Evolutionary conservation across 2,797 vertebrate genomes (phyloP).

Genomic region (Eremophila alpestris): DNA sequence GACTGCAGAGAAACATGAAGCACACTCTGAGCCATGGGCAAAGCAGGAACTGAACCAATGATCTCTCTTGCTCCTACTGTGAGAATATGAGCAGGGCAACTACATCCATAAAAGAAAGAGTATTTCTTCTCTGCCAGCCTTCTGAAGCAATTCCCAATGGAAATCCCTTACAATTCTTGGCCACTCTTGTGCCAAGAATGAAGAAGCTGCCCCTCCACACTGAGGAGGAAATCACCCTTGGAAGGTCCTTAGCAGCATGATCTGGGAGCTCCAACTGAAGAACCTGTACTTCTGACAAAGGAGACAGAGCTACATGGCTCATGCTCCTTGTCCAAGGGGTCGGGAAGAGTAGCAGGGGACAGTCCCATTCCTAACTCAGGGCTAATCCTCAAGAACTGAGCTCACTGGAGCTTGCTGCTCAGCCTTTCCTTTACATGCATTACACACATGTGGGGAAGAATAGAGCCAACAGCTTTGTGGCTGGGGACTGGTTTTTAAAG

Average conservation of each 20-base stretch:
- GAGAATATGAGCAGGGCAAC: background rate
- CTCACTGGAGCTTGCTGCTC: background rate
- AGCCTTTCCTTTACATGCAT: background rate
- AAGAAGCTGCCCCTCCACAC: background rate
- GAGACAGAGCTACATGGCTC: background rate
- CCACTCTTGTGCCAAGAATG: background rate
- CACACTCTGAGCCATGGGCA: background rate
- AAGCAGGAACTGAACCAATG: background rate
- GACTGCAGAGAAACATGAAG: background rate
- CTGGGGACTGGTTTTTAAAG: background rate
- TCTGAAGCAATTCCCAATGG: background rate
- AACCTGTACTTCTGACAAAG: background rate
- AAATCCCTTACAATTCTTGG: background rate
- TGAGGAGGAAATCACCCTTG: background rate
- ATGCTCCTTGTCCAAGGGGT: background rate
- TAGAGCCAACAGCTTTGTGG: background rate
- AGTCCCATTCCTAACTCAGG: background rate
- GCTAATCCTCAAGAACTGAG: background rate
- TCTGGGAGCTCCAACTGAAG: background rate
- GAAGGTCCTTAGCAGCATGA: background rate
- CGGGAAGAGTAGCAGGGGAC: background rate
- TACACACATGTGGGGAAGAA: background rate
- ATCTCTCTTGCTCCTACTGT: background rate
- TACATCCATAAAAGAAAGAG: background rate
- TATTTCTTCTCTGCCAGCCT: background rate